phyloP scores from a whole-genome alignment of 2,888 invertebrate species.

The Chymomyza caudatula region DNA sequence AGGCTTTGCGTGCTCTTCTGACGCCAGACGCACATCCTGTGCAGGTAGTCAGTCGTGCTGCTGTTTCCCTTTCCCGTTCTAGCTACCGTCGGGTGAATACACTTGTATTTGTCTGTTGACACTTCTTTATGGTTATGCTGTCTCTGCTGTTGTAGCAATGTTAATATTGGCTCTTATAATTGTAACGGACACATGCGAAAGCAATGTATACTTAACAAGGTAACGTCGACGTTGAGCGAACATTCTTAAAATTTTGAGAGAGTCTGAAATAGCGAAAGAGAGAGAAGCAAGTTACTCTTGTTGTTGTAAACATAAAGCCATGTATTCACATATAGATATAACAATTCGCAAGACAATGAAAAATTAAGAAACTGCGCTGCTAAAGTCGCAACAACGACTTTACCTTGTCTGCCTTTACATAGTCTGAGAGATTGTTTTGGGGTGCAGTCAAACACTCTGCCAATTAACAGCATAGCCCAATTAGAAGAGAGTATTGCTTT shows the following conservation, averaged over 20 bases:
- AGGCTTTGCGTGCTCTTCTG: background rate
- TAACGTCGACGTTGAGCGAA: no score
- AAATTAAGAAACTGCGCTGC: no score
- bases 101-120: background rate
- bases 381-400: no score
- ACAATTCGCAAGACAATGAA: no score
- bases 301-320: no score
- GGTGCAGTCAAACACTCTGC: background rate
- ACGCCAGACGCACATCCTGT: slow-evolving; percentile 1
- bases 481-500: background rate
- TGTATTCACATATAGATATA: no score
- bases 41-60: background rate
- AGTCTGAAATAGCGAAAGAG: no score
- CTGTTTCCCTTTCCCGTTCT: background rate
- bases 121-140: background rate
- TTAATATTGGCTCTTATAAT: slow-evolving; percentile 15
- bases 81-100: background rate
- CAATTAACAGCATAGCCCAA: background rate
- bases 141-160: background rate
- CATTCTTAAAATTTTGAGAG: no score
- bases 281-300: no score
- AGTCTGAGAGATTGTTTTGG: background rate
- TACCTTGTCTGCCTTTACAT: no score
- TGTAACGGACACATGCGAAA: background rate
- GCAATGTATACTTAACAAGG: no score